These are phyloP conservation scores for Marmota monax DNA, from an alignment of 2,113 vertebrate species.

Conservation along the genomic window DNA sequence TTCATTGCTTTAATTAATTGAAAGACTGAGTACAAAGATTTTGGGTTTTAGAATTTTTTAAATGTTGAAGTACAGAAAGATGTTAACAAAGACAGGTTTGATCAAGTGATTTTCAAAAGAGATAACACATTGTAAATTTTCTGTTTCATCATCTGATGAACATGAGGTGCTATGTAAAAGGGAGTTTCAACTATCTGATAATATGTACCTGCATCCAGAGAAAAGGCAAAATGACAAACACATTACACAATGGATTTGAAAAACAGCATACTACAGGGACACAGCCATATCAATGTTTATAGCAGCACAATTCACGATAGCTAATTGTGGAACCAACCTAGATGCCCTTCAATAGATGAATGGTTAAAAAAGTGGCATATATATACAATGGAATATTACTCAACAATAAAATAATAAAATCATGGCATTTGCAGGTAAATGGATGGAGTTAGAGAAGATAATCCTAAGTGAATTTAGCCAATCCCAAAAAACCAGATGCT, in stretches of 20 bases:
- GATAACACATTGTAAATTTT: background rate
- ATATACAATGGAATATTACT: too few species aligned
- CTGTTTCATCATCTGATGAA: background rate
- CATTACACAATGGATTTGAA: background rate
- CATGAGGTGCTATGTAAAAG: background rate
- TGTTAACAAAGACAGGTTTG: background rate
- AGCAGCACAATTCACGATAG: too few species aligned
- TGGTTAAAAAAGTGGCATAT: too few species aligned
- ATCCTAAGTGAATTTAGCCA: too few species aligned
- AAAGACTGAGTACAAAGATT: background rate
- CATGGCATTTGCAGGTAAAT: too few species aligned
- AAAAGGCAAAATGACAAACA: background rate
- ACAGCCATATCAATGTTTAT: background rate
- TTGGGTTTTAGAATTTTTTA: background rate
- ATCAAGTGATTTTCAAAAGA: slow-evolving; percentile 17
- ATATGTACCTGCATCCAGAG: background rate
- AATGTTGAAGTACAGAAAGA: background rate
- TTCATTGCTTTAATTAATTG: background rate
- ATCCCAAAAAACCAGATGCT: too few species aligned
- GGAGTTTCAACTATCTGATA: background rate
- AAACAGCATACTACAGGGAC: background rate
- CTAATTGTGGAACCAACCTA: too few species aligned
- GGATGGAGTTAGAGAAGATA: too few species aligned
- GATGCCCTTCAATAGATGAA: too few species aligned
- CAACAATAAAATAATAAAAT: too few species aligned